A percentile compares a stretch with the other conserved stretches of the same genome.
Evolutionary conservation across 2,113 vertebrate species (phyloP).

Genomic region (Tinamus guttatus): DNA sequence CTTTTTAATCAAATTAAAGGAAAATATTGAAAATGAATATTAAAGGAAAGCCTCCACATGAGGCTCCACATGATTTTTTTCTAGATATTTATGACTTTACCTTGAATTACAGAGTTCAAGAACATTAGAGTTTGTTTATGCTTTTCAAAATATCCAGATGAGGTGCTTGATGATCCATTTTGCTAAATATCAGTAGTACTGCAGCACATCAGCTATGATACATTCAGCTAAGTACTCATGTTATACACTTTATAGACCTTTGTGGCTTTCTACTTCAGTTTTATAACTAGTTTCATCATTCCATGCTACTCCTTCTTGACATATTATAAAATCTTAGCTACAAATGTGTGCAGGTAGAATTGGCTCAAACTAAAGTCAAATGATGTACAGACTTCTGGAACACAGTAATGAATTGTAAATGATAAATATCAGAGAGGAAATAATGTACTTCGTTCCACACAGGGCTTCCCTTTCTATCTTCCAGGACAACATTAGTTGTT

Average conservation of each 20-base stretch:
- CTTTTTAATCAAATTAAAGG: background rate
- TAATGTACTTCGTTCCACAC: background rate
- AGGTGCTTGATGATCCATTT: background rate
- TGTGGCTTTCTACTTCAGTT: background rate
- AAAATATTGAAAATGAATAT: background rate
- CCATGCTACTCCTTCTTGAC: background rate
- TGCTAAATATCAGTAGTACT: background rate
- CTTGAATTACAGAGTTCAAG: background rate
- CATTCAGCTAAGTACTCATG: background rate
- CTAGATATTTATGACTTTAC: background rate
- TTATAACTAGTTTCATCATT: background rate
- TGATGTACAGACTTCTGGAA: background rate
- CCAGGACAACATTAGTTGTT: background rate
- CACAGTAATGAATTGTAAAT: background rate
- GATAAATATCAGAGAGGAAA: background rate
- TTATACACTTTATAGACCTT: background rate
- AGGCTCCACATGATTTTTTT: background rate
- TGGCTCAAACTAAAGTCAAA: background rate
- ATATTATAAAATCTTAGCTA: background rate
- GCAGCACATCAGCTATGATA: background rate
- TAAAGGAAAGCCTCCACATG: background rate
- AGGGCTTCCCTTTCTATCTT: background rate
- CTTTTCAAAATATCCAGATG: background rate
- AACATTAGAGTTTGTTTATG: background rate
- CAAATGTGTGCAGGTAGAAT: background rate